Evolutionary conservation across 2,888 invertebrate species (phyloP), one percentile per base, ranked within the genome.

Genomic region (Rhimphoctona megacephalus): DNA sequence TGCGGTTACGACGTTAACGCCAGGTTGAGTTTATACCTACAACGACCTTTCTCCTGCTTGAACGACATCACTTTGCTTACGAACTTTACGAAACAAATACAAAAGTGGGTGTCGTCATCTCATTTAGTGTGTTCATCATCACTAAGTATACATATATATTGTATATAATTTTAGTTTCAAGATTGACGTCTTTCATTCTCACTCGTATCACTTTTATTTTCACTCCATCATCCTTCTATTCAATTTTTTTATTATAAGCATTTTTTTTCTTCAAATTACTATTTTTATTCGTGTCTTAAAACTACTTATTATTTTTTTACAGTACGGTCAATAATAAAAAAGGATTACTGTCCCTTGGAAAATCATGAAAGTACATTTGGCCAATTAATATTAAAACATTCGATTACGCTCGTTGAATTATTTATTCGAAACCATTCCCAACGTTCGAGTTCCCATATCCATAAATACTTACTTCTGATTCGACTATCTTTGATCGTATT

Each of bases 1-100:
- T 88, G 89, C 88, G 86, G 87, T 89, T 88, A 88, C 86, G 87
- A 88, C 61, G 25, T 22, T 66, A 57, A 25, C 30, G 64, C 57
- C 39, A 81, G 67, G 22, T 81, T 69, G 73, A 54, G 52, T 73
- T 39, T 76, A 54, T 57, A 70, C 43, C 70, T 61, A 70, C 46
- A 46, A 25, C 39, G 43, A 30, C 76, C 76, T 76, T 43, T 76
- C 43, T 76, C 76, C 30, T 17, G 0, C 74, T 74, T 39, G 57
- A 70, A 43, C 57, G 43, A 70, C 57, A 33, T 79, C 69, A 22
- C 9, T 70, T 57, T 36, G 49, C 19, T 66, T 49, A 46, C 6
- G n/a, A 33, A 25, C 46, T 77, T 33, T 25, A n/a, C 76, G 19
- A 25, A 49, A 66, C 46, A 64, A 49, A 49, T 77, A 33, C 14